Evolutionary conservation across 2,797 vertebrate species (phyloP).

Genomic region (Dendrocincla fuliginosa): DNA sequence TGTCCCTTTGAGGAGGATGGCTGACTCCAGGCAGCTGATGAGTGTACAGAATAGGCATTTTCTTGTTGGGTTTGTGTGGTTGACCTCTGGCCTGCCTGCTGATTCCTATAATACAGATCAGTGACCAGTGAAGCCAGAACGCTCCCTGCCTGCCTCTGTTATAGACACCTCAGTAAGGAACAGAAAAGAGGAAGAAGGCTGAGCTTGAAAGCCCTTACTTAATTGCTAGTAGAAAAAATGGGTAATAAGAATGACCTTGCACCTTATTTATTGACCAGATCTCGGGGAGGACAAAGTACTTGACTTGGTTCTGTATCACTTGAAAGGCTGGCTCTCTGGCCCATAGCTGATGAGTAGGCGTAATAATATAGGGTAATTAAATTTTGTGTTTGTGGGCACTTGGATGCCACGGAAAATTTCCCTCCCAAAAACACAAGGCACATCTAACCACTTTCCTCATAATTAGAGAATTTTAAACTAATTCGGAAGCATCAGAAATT

Average conservation of each 20-base stretch:
- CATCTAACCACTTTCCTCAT: not conserved
- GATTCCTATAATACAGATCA: conserved; percentile 58
- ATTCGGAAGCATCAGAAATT: not conserved
- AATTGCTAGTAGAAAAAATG: conserved; percentile 59
- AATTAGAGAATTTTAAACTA: not conserved
- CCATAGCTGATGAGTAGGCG: not conserved
- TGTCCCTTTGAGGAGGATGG: conserved; percentile 56
- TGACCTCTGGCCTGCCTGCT: conserved; percentile 62
- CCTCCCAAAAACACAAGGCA: not conserved
- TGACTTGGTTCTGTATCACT: conserved; percentile 60
- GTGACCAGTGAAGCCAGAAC: conserved; percentile 48
- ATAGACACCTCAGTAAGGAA: conserved; percentile 45
- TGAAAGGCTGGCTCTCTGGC: conserved; percentile 39
- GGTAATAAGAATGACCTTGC: conserved; percentile 58
- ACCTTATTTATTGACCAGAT: conserved; percentile 56
- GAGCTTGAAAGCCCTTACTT: conserved; percentile 48
- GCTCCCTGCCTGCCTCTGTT: conserved; percentile 52
- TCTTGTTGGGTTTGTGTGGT: conserved; percentile 51
- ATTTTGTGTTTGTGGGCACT: conserved; percentile 17
- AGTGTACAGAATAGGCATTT: conserved; percentile 33
- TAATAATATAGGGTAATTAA: conserved; percentile 52
- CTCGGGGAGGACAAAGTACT: conserved; percentile 39
- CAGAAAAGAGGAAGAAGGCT: conserved; percentile 42
- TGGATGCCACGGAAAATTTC: not conserved
- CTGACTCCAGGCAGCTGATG: conserved; percentile 39